Percentiles rank a stretch among this genome's conserved stretches.
Conservation (phyloP, 1,140 invertebrate species). For the Zelostemma sp. region DNA sequence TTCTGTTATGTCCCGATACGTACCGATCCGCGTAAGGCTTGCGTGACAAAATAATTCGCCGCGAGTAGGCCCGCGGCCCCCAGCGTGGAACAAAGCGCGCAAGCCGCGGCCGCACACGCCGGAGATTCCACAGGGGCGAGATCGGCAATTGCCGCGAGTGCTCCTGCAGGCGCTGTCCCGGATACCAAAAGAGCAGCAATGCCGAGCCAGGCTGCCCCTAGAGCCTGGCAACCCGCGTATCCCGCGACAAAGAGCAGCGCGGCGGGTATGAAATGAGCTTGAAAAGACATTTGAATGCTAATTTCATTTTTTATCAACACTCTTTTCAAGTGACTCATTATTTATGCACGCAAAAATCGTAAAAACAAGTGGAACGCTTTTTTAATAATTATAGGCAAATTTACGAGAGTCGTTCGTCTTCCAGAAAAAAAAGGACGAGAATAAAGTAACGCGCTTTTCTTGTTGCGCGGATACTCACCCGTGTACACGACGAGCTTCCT, state of each 20-base stretch:
- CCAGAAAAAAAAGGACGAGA: neutral
- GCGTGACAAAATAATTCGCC: slow-evolving; percentile 74
- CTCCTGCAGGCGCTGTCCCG: slow-evolving; percentile 73
- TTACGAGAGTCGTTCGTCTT: neutral
- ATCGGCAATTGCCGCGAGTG: slow-evolving; percentile 72
- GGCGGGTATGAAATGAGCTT: slow-evolving; percentile 74
- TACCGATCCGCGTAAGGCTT: slow-evolving; percentile 73
- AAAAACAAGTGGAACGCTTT: neutral
- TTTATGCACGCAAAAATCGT: neutral
- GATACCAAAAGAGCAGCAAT: slow-evolving; percentile 73
- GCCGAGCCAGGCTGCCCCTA: slow-evolving; percentile 73
- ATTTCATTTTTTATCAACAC: neutral
- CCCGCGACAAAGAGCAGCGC: slow-evolving; percentile 74
- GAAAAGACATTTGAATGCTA: slow-evolving; percentile 21
- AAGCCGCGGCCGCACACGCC: slow-evolving; percentile 70
- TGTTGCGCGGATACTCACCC: slow-evolving; percentile 59
- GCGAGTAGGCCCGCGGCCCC: slow-evolving; percentile 72
- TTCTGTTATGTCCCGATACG: slow-evolving; percentile 55
- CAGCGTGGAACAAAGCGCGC: slow-evolving; percentile 73
- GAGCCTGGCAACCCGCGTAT: slow-evolving; percentile 74
- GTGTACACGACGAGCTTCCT: slow-evolving; percentile 74
- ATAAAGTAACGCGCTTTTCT: slow-evolving; percentile 14
- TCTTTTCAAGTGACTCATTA: neutral
- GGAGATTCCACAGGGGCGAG: slow-evolving; percentile 71
- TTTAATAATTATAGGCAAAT: neutral